Evolutionary conservation across 1,140 invertebrate genomes (phyloP).

Genomic region (Drosophila sproati): DNA sequence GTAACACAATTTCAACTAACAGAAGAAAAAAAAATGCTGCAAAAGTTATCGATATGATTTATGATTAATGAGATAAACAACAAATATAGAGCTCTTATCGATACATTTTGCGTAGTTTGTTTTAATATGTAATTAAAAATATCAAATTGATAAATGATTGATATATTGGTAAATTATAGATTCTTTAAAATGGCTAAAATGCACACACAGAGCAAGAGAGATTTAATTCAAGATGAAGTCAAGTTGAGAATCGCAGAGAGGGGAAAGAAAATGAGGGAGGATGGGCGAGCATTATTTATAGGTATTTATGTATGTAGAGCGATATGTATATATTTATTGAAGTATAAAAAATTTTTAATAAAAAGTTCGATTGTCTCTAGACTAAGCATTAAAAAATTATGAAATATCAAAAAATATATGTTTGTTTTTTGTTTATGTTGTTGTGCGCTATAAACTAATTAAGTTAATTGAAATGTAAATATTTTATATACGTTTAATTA

Average conservation of each 20-base stretch:
- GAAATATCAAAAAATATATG: slow-evolving; percentile 67
- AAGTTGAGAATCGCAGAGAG: slow-evolving; percentile 1
- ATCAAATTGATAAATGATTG: too few relatives aligned
- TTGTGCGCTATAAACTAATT: slow-evolving; percentile 72
- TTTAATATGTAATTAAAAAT: too few relatives aligned
- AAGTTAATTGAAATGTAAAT: slow-evolving; percentile 51
- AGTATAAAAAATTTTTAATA: slow-evolving; percentile 69
- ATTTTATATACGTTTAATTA: slow-evolving; percentile 16
- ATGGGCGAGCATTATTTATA: slow-evolving; percentile 44
- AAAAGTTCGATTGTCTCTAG: slow-evolving; percentile 50
- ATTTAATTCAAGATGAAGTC: neutral
- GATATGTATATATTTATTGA: slow-evolving; percentile 75
- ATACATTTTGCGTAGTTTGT: too few relatives aligned
- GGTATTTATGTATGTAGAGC: slow-evolving; percentile 54
- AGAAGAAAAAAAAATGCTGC: neutral
- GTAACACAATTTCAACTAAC: slow-evolving; percentile 10
- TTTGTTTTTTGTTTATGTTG: slow-evolving; percentile 30
- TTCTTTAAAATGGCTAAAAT: neutral
- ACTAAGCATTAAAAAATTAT: slow-evolving; percentile 45
- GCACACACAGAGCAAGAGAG: slow-evolving; percentile 6
- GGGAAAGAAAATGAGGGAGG: slow-evolving; percentile 23
- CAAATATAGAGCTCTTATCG: neutral
- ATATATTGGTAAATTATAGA: too few relatives aligned
- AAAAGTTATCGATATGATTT: neutral
- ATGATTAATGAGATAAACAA: neutral